phyloP scores from a whole-genome alignment of 2,797 vertebrate species.

The Hypotaenidia okinawae region DNA sequence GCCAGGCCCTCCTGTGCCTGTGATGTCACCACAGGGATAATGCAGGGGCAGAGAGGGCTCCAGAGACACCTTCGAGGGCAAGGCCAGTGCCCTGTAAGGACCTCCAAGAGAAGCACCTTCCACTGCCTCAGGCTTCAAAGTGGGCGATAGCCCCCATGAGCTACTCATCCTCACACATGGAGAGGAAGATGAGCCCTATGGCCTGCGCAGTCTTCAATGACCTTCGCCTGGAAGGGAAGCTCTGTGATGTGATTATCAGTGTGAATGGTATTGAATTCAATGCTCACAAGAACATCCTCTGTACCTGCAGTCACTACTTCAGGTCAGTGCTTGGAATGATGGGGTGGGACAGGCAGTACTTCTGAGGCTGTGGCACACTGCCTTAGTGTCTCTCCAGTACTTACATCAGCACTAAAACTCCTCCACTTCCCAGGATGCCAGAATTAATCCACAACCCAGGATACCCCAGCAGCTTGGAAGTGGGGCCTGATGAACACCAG shows the following conservation, averaged over 20 bases:
- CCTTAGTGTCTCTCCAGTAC: neutral
- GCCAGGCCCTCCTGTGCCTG: neutral
- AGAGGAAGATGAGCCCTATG: constrained; percentile 77
- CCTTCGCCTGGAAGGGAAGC: constrained; percentile 78
- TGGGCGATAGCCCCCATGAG: constrained; percentile 41
- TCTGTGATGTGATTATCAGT: constrained; percentile 79
- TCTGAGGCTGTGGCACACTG: neutral
- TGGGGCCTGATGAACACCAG: neutral
- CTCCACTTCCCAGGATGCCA: neutral
- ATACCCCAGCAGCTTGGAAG: neutral
- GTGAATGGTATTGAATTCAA: constrained; percentile 77
- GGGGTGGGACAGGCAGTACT: no score
- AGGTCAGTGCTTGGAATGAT: constrained; percentile 58
- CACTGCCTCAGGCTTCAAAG: constrained; percentile 32
- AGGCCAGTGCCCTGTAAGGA: constrained; percentile 41
- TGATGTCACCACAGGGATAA: constrained; percentile 58
- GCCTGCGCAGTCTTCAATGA: constrained; percentile 76
- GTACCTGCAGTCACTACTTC: constrained; percentile 82
- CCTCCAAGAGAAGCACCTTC: constrained; percentile 21
- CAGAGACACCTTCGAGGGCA: constrained; percentile 45
- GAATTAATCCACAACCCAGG: neutral
- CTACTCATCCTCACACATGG: constrained; percentile 68
- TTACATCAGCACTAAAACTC: neutral
- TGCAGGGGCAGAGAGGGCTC: constrained; percentile 50
- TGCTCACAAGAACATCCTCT: constrained; percentile 83